Evolutionary conservation across 1,140 invertebrate genomes (phyloP).

Genomic region (Bombus terrestris): DNA sequence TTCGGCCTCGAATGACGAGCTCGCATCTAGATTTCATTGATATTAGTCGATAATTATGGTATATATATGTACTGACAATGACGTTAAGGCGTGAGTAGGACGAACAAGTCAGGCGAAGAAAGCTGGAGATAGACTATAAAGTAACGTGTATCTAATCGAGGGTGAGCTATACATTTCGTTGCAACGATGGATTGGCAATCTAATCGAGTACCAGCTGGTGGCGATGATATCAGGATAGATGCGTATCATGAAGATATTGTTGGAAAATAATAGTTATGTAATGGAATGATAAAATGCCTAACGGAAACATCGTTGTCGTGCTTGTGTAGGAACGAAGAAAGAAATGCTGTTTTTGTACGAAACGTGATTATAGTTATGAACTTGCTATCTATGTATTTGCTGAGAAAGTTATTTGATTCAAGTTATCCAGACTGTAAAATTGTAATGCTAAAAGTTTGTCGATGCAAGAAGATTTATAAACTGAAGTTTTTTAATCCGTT

Average conservation of each 20-base stretch:
- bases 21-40: conserved; percentile 45
- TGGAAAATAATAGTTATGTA: conserved; percentile 9
- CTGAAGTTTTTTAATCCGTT: neutral
- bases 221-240: conserved; percentile 10
- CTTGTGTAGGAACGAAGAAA: neutral
- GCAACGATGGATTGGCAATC: neutral
- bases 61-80: neutral
- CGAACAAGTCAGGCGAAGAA: neutral
- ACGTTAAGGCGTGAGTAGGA: neutral
- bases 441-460: too few species aligned
- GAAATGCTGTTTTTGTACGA: neutral
- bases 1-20: neutral
- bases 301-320: neutral
- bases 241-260: neutral
- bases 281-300: neutral
- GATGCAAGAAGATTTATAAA: too few species aligned
- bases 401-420: neutral
- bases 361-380: neutral
- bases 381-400: neutral
- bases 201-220: neutral
- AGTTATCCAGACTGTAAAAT: neutral
- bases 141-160: conserved; percentile 8
- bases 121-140: conserved; percentile 9
- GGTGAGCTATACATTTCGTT: neutral
- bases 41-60: conserved; percentile 5